Conservation (phyloP, 1,140 invertebrate species). For the Drosophila athabasca region DNA sequence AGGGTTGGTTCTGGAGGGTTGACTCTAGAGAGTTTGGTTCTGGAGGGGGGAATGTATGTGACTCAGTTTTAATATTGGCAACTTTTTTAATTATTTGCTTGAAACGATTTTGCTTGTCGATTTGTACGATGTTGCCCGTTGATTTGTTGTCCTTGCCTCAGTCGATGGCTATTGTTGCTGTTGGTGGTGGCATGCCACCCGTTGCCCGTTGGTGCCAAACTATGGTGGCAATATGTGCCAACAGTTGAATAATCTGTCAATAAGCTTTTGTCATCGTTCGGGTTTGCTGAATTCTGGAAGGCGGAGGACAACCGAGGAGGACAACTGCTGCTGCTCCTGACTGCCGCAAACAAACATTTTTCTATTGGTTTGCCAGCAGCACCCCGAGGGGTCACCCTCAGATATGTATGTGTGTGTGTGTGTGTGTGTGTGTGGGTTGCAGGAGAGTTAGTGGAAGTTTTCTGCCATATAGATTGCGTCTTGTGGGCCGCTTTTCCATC, state of each 20-base stretch:
- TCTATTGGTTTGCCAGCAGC: constrained; percentile 66
- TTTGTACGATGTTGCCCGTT: constrained; percentile 65
- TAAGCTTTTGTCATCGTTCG: constrained; percentile 78
- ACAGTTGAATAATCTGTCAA: constrained; percentile 81
- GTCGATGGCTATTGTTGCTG: constrained; percentile 10
- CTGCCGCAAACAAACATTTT: constrained; percentile 77
- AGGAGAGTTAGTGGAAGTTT: constrained; percentile 33
- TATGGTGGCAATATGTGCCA: constrained; percentile 80
- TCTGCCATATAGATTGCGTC: constrained; percentile 68
- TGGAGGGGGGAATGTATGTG: constrained; percentile 15
- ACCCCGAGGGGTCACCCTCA: constrained; percentile 32
- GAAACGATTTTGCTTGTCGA: constrained; percentile 71
- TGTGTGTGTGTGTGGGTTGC: not conserved
- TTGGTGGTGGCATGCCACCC: constrained; percentile 24
- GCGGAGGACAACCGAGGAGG: constrained; percentile 3
- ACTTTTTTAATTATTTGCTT: constrained; percentile 83
- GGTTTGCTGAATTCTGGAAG: constrained; percentile 14
- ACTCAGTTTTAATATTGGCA: constrained; percentile 76
- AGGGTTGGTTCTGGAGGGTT: too few relatives aligned
- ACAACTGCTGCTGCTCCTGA: constrained; percentile 36
- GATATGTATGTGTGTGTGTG: constrained; percentile 18
- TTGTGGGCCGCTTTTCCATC: constrained; percentile 54
- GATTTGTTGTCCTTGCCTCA: constrained; percentile 55
- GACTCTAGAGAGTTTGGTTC: not conserved
- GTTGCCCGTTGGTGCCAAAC: constrained; percentile 61